Evolutionary conservation across 2,888 invertebrate species (phyloP).

Genomic region (Crocallis elinguaria): DNA sequence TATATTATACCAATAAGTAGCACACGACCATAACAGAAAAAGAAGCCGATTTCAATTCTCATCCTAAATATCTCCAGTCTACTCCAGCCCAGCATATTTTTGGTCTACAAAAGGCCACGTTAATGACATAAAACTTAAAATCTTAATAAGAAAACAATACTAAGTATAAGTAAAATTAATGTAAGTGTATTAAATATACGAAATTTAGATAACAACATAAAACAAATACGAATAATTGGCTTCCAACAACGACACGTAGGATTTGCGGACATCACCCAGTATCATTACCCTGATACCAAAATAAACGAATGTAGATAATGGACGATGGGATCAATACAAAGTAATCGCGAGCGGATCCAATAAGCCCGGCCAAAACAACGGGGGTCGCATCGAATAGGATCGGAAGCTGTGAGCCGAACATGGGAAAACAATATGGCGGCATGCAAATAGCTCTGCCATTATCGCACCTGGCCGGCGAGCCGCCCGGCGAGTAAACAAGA

Average conservation of each 20-base stretch:
- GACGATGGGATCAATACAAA: constrained; percentile 83
- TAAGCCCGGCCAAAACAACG: constrained; percentile 81
- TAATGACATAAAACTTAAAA: too few species aligned
- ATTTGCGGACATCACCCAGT: constrained; percentile 69
- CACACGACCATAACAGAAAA: too few species aligned
- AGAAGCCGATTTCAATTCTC: too few species aligned
- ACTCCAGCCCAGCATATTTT: too few species aligned
- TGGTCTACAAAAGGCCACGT: too few species aligned
- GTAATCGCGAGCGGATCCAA: constrained; percentile 84
- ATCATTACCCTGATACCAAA: constrained; percentile 79
- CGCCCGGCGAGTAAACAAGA: constrained; percentile 82
- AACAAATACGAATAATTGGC: constrained; percentile 16
- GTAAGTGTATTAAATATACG: not conserved
- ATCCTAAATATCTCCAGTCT: too few species aligned
- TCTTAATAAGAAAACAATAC: too few species aligned
- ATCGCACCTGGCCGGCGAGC: constrained; percentile 81
- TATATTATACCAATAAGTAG: too few species aligned
- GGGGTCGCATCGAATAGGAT: constrained; percentile 72
- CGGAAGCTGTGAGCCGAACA: constrained; percentile 72
- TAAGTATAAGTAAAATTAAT: too few species aligned
- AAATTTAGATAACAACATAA: not conserved
- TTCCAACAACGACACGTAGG: constrained; percentile 46
- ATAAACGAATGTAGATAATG: constrained; percentile 83
- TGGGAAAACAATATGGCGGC: constrained; percentile 84
- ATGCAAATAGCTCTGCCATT: constrained; percentile 84